These are phyloP conservation scores for Incurvaria masculella DNA, from an alignment of 2,888 invertebrate genomes.

Conservation along the genomic window DNA sequence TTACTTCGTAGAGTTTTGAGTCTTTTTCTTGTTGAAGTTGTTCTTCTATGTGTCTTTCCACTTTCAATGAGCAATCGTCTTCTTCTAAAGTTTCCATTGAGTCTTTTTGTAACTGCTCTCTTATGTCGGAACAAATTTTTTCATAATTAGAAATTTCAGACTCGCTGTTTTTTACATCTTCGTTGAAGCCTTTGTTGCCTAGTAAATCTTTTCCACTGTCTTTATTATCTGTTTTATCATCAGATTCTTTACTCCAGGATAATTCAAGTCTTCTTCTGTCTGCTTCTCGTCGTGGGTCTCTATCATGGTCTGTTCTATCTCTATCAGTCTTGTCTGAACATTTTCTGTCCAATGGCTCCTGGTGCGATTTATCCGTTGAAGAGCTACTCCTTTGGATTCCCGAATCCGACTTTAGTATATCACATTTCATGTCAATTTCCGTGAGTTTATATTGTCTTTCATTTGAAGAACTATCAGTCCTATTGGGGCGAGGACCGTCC, in stretches of 20 bases:
- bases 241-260: conserved; percentile 12
- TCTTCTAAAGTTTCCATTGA: conserved; percentile 7
- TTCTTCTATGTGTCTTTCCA: conserved; percentile 8
- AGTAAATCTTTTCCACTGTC: conserved; percentile 11
- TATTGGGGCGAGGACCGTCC: conserved; percentile 25
- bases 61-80: conserved; percentile 25
- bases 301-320: conserved; percentile 22
- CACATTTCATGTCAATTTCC: conserved; percentile 25
- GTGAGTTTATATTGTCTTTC: conserved; percentile 25
- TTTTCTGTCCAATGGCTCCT: conserved; percentile 22
- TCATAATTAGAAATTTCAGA: conserved; percentile 20
- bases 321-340: conserved; percentile 23
- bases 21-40: conserved; percentile 18
- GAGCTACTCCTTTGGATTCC: conserved; percentile 57
- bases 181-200: conserved; percentile 18
- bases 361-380: conserved; percentile 25
- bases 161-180: conserved; percentile 23
- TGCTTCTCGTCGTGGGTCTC: conserved; percentile 29
- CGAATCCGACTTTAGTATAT: conserved; percentile 17
- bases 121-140: conserved; percentile 20
- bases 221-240: conserved; percentile 15
- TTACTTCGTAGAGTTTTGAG: conserved; percentile 18
- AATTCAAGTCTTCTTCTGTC: conserved; percentile 27
- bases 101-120: conserved; percentile 19
- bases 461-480: conserved; percentile 23